Base-by-base conservation (phyloP, 2,797 vertebrate species). In the Thamnophis elegans region DNA sequence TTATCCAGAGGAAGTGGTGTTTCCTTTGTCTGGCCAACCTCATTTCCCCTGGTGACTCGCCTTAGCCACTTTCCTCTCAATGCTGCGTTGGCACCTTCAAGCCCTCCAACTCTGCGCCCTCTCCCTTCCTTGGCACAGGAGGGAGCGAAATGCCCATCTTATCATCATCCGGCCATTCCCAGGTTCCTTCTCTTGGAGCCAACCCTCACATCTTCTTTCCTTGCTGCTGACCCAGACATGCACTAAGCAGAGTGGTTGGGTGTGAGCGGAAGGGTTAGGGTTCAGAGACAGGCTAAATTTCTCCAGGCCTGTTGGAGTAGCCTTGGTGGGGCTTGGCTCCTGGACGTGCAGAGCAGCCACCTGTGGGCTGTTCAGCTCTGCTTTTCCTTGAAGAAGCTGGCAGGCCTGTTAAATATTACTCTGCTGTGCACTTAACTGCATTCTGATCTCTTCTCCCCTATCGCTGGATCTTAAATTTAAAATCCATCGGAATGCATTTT, bases 1-100 rank as follows among this genome's bases (percentile, higher is more conserved):
- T 92, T 92, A 92, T 92, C 91, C 91, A 82, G 28, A 82, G 91
- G 87, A 92, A 89, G 28, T 12, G 32, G 60, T 62, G 11, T 68
- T 91, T 91, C 91, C 91, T 68, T 54, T 28, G 53, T 20, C 55
- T 59, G 20, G 20, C 87, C 12, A 6, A 22, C 20, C 42, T 68
- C 87, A 60, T 82, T 82, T 89, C 91, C 91, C 59, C 55, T 5
- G 10, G 18, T 51, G 68, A 26, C 86, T 87, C 36, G 8, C 86
- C 86, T 78, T 54, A 12, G 26, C 42, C 87, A 10, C 11, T 78
- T 88, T 7, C 91, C 65, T 59, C 87, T 59, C 87, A 2, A 12
- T 82, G 91, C 87, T n/a, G 13, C 42, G 14, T 42, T 85, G 91
- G 88, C 91, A 62, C 47, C 87, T 60, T 42, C 22, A 10, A 28